Conservation (phyloP, 2,888 invertebrate genomes). For the Drosophila siamana region DNA sequence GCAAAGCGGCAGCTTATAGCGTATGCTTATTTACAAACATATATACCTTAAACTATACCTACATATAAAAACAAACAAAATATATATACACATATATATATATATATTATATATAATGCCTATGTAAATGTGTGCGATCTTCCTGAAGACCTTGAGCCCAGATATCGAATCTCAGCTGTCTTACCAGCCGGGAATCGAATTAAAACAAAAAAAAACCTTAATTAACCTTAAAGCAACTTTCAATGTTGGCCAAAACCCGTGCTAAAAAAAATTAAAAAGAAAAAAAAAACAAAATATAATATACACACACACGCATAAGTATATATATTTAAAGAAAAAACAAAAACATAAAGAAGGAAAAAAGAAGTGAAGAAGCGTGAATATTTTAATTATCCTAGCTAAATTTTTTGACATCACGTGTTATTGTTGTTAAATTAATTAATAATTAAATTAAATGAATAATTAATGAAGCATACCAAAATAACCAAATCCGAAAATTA, state of each 20-base stretch:
- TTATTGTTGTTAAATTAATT: slow-evolving; percentile 70
- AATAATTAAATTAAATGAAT: slow-evolving; percentile 46
- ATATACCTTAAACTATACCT: slow-evolving; percentile 3
- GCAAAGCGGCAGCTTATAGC: slow-evolving; percentile 28
- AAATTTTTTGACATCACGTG: slow-evolving; percentile 72
- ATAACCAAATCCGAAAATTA: slow-evolving; percentile 27
- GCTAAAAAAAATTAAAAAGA: slow-evolving; percentile 35
- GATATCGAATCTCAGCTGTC: slow-evolving; percentile 29
- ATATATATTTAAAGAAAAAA: slow-evolving; percentile 12
- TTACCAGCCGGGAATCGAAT: slow-evolving; percentile 12
- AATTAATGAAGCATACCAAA: slow-evolving; percentile 34
- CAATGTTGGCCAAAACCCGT: slow-evolving; percentile 51
- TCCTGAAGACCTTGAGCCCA: slow-evolving; percentile 14
- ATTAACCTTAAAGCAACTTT: slow-evolving; percentile 20
- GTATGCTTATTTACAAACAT: slow-evolving; percentile 24
- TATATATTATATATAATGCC: slow-evolving; percentile 2
- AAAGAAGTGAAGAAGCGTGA: slow-evolving; percentile 23
- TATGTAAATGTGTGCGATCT: slow-evolving; percentile 22
- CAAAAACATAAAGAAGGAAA: slow-evolving; percentile 1
- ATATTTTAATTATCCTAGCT: slow-evolving; percentile 69
- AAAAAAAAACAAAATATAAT: neutral
- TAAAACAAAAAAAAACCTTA: neutral
- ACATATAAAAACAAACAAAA: neutral
- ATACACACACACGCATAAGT: slow-evolving; percentile 8
- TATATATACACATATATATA: slow-evolving; percentile 1